Base-by-base conservation (phyloP, 2,113 vertebrate species). In the Lasiurus borealis region DNA sequence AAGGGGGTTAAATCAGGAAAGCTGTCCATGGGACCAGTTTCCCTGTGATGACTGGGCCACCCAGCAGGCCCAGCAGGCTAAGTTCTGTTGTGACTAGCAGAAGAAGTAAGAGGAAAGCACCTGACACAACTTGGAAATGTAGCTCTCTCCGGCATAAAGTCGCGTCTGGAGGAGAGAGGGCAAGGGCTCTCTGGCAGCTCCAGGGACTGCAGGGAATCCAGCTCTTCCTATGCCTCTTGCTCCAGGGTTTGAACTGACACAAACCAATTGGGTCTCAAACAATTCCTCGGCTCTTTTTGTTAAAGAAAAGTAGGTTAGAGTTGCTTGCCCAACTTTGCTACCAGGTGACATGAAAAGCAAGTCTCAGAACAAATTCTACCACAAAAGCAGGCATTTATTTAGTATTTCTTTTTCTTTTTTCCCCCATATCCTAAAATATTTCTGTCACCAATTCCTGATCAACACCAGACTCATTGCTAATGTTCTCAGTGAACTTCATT, bases 341-440 rank as follows among this genome's bases (percentile, higher is more conserved):
- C 16, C 21, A 86, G 44, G 34, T 27, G 71, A 54, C 34, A 52
- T 46, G 23, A 23, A 90, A 91, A 84, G 19, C 12, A 84, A 86
- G 15, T 71, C 27, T 75, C 36, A 93, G 73, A 91, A 94, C 8
- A 93, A 91, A 77, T 93, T 91, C 21, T 85, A 25, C 21, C n/a
- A 80, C 4, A 46, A 71, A 52, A 52, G 27, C 19, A 86, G 40
- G 84, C 8, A 54, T 57, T 85, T 85, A 34, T 77, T 71, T 64
- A 64, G 62, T 64, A 64, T 64, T 64, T n/a, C n/a, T 62, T 62
- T 13, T 64, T 64, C 27, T 64, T 64, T 13, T 31, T 64, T 6
- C 12, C 62, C 27, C 5, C n/a, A n/a, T n/a, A n/a, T n/a, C n/a
- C n/a, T n/a, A n/a, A n/a, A 46, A 48, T 78, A 27, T 78, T 90